Conservation (phyloP, 2,888 invertebrate species). For the Drosophila mercatorum region DNA sequence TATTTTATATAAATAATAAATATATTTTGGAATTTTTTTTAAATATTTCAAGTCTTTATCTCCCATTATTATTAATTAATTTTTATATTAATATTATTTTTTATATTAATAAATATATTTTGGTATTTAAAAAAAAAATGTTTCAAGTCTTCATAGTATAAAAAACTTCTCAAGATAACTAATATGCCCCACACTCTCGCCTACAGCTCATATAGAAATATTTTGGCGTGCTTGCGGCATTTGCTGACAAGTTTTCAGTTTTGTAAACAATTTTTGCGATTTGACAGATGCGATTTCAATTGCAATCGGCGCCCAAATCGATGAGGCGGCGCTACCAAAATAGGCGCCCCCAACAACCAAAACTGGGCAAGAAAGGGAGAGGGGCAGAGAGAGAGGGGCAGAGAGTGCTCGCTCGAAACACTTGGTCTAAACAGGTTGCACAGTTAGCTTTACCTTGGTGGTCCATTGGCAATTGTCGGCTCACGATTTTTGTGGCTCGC, state of each 20-base stretch:
- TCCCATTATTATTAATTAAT: too few relatives aligned
- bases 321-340: conserved; percentile 63
- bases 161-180: not conserved
- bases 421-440: conserved; percentile 56
- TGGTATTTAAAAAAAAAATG: too few relatives aligned
- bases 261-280: conserved; percentile 62
- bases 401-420: conserved; percentile 17
- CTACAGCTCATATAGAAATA: conserved; percentile 32
- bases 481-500: conserved; percentile 66
- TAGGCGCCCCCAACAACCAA: conserved; percentile 19
- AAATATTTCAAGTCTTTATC: too few relatives aligned
- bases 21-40: too few relatives aligned
- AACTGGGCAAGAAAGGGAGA: not conserved
- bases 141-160: too few relatives aligned
- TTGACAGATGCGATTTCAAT: conserved; percentile 62
- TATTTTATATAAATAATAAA: too few relatives aligned
- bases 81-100: too few relatives aligned
- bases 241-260: conserved; percentile 65
- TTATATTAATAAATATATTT: too few relatives aligned
- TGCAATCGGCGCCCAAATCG: conserved; percentile 43
- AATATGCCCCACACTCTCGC: not conserved
- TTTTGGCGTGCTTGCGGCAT: conserved; percentile 48
- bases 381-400: not conserved
- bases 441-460: conserved; percentile 58
- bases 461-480: conserved; percentile 63